A percentile compares a stretch with the other conserved stretches of the same genome.
These are phyloP conservation scores for Vultur gryphus DNA, from an alignment of 2,797 vertebrate species.

Conservation along the genomic window DNA sequence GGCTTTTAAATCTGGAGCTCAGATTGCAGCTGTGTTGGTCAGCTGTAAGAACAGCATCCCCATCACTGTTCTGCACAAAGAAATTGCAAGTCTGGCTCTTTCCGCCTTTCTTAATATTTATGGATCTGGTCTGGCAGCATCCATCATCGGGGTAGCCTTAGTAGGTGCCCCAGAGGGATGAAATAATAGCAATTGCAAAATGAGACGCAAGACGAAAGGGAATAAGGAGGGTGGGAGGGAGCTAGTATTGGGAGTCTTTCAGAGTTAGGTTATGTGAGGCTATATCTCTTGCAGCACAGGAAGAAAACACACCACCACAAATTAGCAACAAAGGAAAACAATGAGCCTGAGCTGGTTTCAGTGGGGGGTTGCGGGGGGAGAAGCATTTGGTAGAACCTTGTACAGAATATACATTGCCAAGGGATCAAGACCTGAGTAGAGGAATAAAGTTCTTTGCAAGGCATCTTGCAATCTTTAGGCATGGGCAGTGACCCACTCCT, in stretches of 20 bases:
- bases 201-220: background rate
- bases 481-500: background rate
- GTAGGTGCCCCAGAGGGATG: slow-evolving; percentile 17
- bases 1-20: background rate
- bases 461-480: background rate
- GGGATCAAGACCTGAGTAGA: background rate
- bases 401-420: background rate
- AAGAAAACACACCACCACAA: background rate
- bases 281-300: background rate
- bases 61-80: background rate
- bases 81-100: slow-evolving; percentile 14
- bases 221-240: background rate
- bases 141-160: background rate
- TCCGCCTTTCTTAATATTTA: slow-evolving; percentile 42
- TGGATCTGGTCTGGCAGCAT: slow-evolving; percentile 19
- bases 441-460: background rate
- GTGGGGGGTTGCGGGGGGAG: background rate
- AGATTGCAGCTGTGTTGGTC: background rate
- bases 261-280: background rate
- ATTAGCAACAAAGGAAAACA: background rate
- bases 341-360: background rate
- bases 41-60: background rate
- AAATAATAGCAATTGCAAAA: slow-evolving; percentile 38
- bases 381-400: background rate
- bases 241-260: background rate